These are phyloP conservation scores for Paedocypris micromegethes DNA, from an alignment of 2,797 vertebrate genomes.

Conservation along the genomic window DNA sequence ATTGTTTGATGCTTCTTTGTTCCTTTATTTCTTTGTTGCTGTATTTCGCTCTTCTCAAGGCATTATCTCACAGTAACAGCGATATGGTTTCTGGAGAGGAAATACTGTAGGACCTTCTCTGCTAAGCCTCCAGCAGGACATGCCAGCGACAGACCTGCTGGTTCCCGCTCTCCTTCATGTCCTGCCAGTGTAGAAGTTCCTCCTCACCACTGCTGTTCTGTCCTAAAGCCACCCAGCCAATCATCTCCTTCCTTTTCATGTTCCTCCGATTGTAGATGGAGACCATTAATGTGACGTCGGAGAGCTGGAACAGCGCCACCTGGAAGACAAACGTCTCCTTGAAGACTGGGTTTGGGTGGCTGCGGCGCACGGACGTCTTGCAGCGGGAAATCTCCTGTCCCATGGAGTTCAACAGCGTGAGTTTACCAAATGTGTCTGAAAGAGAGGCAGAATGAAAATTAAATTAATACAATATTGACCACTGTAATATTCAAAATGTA, in stretches of 20 bases:
- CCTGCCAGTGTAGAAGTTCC: constrained; percentile 88
- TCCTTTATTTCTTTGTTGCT: not conserved
- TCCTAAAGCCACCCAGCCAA: constrained; percentile 91
- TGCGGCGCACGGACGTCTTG: constrained; percentile 87
- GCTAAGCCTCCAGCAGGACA: constrained; percentile 82
- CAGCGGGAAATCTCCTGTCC: constrained; percentile 93
- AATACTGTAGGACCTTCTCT: not conserved
- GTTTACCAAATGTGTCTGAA: constrained; percentile 88
- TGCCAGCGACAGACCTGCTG: constrained; percentile 93
- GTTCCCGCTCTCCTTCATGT: constrained; percentile 84
- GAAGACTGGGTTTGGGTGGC: constrained; percentile 92
- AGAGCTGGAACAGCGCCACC: constrained; percentile 95
- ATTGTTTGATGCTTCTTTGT: constrained; percentile 1
- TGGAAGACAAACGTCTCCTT: constrained; percentile 98
- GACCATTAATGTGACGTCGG: constrained; percentile 88
- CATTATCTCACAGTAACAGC: constrained; percentile 2
- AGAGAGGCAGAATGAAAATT: not conserved
- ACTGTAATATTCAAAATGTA: too few relatives aligned
- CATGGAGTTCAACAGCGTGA: constrained; percentile 85
- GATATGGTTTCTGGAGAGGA: not conserved
- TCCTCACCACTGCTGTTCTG: constrained; percentile 90
- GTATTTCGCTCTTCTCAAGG: constrained; percentile 10
- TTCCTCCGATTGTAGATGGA: constrained; percentile 87
- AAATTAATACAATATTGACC: too few relatives aligned
- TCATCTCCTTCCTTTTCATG: constrained; percentile 97